Conservation (phyloP, 2,888 invertebrate species). For the Stramonita haemastoma region DNA sequence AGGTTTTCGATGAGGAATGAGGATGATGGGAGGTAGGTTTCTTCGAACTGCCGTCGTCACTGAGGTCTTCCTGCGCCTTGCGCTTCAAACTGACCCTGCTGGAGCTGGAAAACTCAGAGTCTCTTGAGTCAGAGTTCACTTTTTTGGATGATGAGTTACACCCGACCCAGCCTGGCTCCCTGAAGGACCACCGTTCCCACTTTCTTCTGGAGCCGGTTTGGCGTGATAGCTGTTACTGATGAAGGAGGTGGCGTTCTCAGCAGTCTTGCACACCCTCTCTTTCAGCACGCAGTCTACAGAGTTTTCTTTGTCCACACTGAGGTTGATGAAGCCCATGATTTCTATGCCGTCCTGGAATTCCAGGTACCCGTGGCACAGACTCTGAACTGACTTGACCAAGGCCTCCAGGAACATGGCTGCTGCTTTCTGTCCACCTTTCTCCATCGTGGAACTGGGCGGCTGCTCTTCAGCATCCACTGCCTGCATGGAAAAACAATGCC, state of each 20-base stretch:
- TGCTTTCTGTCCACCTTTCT: constrained; percentile 44
- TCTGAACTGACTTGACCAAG: constrained; percentile 50
- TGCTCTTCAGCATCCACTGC: background rate
- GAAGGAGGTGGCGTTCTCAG: constrained; percentile 50
- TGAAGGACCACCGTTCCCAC: background rate
- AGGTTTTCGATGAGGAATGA: background rate
- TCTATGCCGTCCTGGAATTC: constrained; percentile 50
- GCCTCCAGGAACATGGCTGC: constrained; percentile 50
- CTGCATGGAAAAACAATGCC: background rate
- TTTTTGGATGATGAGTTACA: constrained; percentile 32
- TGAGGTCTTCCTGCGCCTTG: constrained; percentile 24
- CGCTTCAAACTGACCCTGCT: constrained; percentile 28
- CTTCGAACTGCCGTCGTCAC: background rate
- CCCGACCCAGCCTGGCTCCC: constrained; percentile 14
- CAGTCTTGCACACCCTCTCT: constrained; percentile 51
- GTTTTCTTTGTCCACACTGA: constrained; percentile 48
- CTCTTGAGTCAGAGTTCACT: constrained; percentile 27
- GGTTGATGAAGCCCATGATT: constrained; percentile 49
- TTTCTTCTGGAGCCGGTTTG: constrained; percentile 40
- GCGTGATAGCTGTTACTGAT: constrained; percentile 52
- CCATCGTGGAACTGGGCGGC: background rate
- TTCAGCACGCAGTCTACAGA: constrained; percentile 51
- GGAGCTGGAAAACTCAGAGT: constrained; percentile 3
- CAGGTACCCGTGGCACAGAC: constrained; percentile 51
- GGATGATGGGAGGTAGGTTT: background rate